Evolutionary conservation across 2,113 vertebrate species (phyloP).

Genomic region (Pelvicachromis taeniatus): DNA sequence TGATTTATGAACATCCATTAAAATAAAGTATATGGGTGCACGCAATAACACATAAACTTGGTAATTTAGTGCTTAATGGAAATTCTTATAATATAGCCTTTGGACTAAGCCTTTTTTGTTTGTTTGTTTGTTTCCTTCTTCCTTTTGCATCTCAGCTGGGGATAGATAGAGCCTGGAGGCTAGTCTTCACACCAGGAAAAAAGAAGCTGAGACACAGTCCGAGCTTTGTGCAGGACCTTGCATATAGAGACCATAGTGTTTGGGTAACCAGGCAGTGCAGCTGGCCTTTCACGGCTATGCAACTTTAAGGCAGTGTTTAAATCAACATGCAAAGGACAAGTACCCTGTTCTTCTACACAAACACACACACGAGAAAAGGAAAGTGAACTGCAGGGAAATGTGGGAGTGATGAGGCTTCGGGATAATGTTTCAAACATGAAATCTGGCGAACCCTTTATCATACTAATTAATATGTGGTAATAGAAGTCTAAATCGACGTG

Average conservation of each 20-base stretch:
- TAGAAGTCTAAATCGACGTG: neutral
- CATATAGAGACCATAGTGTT: constrained; percentile 75
- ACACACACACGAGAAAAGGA: neutral
- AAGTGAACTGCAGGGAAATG: constrained; percentile 2
- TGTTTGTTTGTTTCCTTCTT: constrained; percentile 34
- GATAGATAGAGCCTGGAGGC: constrained; percentile 29
- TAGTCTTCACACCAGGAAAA: constrained; percentile 39
- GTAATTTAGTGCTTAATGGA: neutral
- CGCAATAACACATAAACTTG: neutral
- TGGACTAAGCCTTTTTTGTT: constrained; percentile 2
- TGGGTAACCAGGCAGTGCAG: constrained; percentile 73
- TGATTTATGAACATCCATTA: neutral
- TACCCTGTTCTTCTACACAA: constrained; percentile 33
- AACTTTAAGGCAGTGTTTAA: constrained; percentile 68
- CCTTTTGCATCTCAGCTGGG: constrained; percentile 21
- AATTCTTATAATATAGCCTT: constrained; percentile 14
- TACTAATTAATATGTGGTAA: neutral
- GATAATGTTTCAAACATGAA: neutral
- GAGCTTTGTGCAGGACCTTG: constrained; percentile 61
- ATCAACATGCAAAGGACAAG: constrained; percentile 65
- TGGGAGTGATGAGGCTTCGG: constrained; percentile 6
- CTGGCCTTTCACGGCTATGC: constrained; percentile 69
- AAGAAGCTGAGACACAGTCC: constrained; percentile 53
- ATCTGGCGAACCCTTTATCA: neutral
- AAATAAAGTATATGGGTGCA: neutral